Base-by-base conservation (phyloP, 2,888 invertebrate species). In the Graphium colonna region DNA sequence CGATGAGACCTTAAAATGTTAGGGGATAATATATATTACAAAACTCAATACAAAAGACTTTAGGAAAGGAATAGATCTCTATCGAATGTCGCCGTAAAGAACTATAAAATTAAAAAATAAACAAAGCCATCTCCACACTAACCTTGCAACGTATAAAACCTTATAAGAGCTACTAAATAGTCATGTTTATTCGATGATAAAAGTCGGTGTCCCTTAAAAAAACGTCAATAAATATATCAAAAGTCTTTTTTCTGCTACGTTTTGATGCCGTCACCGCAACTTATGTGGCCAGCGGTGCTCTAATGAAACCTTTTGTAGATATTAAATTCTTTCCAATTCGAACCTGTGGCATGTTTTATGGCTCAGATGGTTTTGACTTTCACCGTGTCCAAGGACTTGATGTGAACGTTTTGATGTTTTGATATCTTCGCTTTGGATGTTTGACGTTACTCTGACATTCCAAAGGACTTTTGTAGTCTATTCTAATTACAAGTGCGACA, bases 161-260 rank as follows among this genome's bases (percentile, higher is more conserved):
- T 76, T 80, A 79, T 81, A 80, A 83, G 80, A 67, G 75, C 74
- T 69, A 83, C 81, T 85, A 86, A 85, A 85, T 79, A 84, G 77
- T 80, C 65, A 79, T 80, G 75, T 86, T 86, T 84, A 86, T 86
- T 64, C 58, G 74, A 63, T 69, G 74, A 67, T 82, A 81, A 83
- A 82, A 64, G 85, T 85, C 82, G 63, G 64, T 67, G 64, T 65
- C 63, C 69, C 75, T 76, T 74, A 79, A 77, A 47, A 77, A 78
- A 78, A 74, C 61, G 60, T 59, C 77, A 71, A 79, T 83, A 86
- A 84, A 85, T 83, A 79, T 82, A 79, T 82, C 81, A 82, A 70
- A 74, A 67, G 52, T 43, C 61, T 61, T 62, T 58, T 57, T 68
- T 69, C 68, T 65, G 65, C 57, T 60, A 56, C 60, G 57, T 57